Percentiles rank a stretch among this genome's conserved stretches.
phyloP scores from a whole-genome alignment of 1,140 invertebrate genomes.

The Gryllus bimaculatus region DNA sequence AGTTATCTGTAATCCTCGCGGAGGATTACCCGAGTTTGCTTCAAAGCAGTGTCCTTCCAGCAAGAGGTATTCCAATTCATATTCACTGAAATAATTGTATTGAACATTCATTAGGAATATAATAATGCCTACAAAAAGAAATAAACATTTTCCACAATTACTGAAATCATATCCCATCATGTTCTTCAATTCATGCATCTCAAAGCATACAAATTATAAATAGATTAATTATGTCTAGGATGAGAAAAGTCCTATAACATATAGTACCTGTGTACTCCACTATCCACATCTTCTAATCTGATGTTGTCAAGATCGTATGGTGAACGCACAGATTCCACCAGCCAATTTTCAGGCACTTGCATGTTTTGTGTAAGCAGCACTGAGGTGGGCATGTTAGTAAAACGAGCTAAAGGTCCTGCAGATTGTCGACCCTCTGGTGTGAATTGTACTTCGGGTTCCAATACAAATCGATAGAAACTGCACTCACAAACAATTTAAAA shows the following conservation, averaged over 20 bases:
- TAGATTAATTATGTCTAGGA: too few species aligned
- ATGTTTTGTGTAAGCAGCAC: conserved; percentile 91
- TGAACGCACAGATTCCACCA: conserved; percentile 88
- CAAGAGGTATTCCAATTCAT: conserved; percentile 83
- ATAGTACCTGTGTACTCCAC: conserved; percentile 52
- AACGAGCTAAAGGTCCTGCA: conserved; percentile 68
- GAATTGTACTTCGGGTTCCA: conserved; percentile 84
- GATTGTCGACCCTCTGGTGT: conserved; percentile 48
- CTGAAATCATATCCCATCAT: too few species aligned
- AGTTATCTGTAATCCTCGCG: conserved; percentile 90
- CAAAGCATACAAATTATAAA: too few species aligned
- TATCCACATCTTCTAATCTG: conserved; percentile 76
- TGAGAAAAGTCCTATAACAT: background rate
- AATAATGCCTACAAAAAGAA: too few species aligned
- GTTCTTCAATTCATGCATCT: too few species aligned
- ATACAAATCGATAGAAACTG: conserved; percentile 92
- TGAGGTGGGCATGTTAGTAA: conserved; percentile 80
- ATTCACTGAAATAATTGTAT: conserved; percentile 55
- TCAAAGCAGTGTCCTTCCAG: conserved; percentile 97
- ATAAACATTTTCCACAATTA: too few species aligned
- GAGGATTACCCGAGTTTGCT: conserved; percentile 79
- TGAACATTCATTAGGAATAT: too few species aligned
- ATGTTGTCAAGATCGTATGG: conserved; percentile 99
- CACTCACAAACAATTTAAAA: too few species aligned
- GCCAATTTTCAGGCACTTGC: conserved; percentile 96